Evolutionary conservation across 1,140 invertebrate genomes (phyloP).

Genomic region (Sinella curviseta): DNA sequence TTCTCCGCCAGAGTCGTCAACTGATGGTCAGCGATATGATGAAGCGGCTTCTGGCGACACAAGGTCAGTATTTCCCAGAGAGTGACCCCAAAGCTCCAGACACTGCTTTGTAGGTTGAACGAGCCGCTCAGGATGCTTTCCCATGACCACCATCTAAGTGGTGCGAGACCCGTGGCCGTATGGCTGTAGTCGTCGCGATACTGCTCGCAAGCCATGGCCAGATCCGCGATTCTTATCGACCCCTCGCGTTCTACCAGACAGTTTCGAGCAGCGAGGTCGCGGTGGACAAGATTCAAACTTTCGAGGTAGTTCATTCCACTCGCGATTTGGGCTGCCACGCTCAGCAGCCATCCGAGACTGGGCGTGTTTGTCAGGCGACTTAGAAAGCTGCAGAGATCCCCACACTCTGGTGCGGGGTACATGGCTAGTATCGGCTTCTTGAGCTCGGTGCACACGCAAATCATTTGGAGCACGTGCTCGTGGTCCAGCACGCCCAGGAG

Average conservation of each 20-base stretch:
- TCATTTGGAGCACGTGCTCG: slow-evolving; percentile 46
- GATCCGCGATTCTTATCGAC: slow-evolving; percentile 78
- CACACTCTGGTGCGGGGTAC: slow-evolving; percentile 46
- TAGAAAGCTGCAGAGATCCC: slow-evolving; percentile 49
- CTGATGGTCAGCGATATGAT: slow-evolving; percentile 47
- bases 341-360: slow-evolving; percentile 66
- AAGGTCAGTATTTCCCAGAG: slow-evolving; percentile 88
- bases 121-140: slow-evolving; percentile 72
- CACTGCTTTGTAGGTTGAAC: slow-evolving; percentile 81
- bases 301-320: slow-evolving; percentile 84
- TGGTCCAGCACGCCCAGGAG: slow-evolving; percentile 47
- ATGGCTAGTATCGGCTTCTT: slow-evolving; percentile 43
- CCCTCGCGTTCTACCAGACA: slow-evolving; percentile 78
- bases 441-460: slow-evolving; percentile 43
- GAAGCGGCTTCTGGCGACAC: slow-evolving; percentile 47
- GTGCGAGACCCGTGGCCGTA: slow-evolving; percentile 50
- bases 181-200: slow-evolving; percentile 47
- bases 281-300: slow-evolving; percentile 74
- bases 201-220: slow-evolving; percentile 60
- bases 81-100: slow-evolving; percentile 86
- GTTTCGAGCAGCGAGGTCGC: slow-evolving; percentile 78
- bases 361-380: slow-evolving; percentile 47
- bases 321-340: slow-evolving; percentile 73
- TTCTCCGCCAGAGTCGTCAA: slow-evolving; percentile 42
- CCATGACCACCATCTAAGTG: slow-evolving; percentile 74